A percentile compares a stretch with the other conserved stretches of the same genome.
phyloP scores from a whole-genome alignment of 2,113 vertebrate genomes.

The Coregonus clupeaformis region DNA sequence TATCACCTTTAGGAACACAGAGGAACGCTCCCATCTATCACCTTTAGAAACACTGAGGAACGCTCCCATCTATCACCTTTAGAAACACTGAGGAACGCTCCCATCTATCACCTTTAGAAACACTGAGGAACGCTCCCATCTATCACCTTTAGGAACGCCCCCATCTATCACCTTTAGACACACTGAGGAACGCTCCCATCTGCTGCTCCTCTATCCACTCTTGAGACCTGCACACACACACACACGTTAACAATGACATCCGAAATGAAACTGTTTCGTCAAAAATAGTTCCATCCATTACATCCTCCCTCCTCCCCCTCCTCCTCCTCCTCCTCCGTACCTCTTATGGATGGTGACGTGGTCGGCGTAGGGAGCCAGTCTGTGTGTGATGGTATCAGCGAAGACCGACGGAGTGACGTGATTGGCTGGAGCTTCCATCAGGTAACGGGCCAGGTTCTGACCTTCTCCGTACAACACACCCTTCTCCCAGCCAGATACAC shows the following conservation, averaged over 20 bases:
- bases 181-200: conserved; percentile 95
- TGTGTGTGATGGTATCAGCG: conserved; percentile 83
- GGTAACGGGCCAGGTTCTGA: conserved; percentile 88
- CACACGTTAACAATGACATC: no score
- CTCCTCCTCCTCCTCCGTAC: no score
- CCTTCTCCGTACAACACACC: conserved; percentile 87
- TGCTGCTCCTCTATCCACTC: conserved; percentile 88
- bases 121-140: no score
- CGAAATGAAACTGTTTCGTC: no score
- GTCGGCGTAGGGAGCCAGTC: conserved; percentile 70
- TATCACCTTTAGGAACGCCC: no score
- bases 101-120: no score
- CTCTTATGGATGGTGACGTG: conserved; percentile 83
- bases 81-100: no score
- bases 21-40: no score
- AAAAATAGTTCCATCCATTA: no score
- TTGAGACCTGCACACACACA: conserved; percentile 69
- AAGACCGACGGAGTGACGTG: conserved; percentile 88
- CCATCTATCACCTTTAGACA: conserved; percentile 78
- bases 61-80: no score
- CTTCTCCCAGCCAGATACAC: conserved; percentile 80
- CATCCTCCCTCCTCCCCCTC: no score
- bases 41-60: no score
- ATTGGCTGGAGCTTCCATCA: conserved; percentile 96
- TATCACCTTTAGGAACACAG: conserved; percentile 20